phyloP scores from a whole-genome alignment of 2,797 vertebrate species.

The Rhyacichthys aspro region DNA sequence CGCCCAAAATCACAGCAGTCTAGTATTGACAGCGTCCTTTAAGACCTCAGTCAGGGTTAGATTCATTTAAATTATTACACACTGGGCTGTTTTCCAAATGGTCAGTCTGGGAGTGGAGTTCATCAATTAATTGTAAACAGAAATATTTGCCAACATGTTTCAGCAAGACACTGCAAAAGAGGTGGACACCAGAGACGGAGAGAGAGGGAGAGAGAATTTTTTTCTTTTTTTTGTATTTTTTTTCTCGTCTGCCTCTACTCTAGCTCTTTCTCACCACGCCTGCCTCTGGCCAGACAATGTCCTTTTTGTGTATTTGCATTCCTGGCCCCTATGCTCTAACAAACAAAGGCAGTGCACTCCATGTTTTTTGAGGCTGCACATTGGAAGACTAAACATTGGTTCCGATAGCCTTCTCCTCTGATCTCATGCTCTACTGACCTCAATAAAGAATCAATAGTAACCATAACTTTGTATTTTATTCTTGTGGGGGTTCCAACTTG shows the following conservation, averaged over 20 bases:
- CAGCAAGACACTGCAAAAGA: constrained; percentile 11
- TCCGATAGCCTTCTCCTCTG: constrained; percentile 43
- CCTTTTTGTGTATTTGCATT: constrained; percentile 83
- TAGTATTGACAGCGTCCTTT: constrained; percentile 7
- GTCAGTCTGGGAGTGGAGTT: constrained; percentile 12
- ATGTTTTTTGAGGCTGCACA: constrained; percentile 73
- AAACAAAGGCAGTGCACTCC: constrained; percentile 76
- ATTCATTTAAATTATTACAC: constrained; percentile 27
- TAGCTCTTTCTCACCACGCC: constrained; percentile 78
- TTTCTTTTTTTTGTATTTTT: constrained; percentile 42
- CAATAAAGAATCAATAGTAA: constrained; percentile 17
- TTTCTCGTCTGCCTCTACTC: constrained; percentile 40
- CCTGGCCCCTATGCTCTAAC: constrained; percentile 76
- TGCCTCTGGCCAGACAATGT: constrained; percentile 81
- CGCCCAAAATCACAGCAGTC: not conserved
- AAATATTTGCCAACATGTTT: constrained; percentile 11
- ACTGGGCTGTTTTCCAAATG: constrained; percentile 14
- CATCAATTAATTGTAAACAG: constrained; percentile 3
- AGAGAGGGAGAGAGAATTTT: constrained; percentile 46
- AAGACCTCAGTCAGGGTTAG: constrained; percentile 22
- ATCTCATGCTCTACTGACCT: constrained; percentile 49
- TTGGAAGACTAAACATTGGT: constrained; percentile 70
- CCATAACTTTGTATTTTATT: not conserved
- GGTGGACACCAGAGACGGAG: constrained; percentile 10
- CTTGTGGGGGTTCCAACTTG: not conserved